phyloP scores from a whole-genome alignment of 2,113 vertebrate genomes.

The Pedionomus torquatus region DNA sequence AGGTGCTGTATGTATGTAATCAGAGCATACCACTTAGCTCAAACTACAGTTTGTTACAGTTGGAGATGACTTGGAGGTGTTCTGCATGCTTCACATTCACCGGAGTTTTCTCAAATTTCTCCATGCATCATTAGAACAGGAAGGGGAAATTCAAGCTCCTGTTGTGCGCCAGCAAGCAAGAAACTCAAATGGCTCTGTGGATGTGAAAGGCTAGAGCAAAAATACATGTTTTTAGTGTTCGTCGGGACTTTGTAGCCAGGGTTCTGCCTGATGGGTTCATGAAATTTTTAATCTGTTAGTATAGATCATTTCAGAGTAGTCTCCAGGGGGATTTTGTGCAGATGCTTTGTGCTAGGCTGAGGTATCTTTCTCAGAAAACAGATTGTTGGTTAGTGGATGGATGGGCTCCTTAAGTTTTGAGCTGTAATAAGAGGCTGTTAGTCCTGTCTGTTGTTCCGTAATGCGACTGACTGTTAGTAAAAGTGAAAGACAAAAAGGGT shows the following conservation, averaged over 20 bases:
- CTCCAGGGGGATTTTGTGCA: neutral
- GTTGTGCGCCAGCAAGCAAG: neutral
- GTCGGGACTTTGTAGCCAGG: neutral
- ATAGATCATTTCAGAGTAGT: neutral
- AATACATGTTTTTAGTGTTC: neutral
- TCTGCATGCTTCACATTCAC: neutral
- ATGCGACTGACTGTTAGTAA: neutral
- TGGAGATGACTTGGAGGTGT: neutral
- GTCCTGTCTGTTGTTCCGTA: neutral
- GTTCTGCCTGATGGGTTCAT: neutral
- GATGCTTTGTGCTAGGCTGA: neutral
- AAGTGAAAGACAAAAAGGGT: neutral
- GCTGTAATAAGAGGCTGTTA: neutral
- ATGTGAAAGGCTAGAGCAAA: neutral
- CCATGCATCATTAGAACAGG: neutral
- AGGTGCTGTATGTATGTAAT: neutral
- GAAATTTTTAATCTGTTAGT: neutral
- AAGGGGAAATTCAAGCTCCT: neutral
- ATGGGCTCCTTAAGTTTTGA: neutral
- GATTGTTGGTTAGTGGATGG: neutral
- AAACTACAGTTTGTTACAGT: neutral
- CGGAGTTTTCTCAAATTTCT: neutral
- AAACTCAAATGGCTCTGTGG: neutral
- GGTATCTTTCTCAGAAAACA: neutral
- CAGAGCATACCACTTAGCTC: neutral